Evolutionary conservation across 2,113 vertebrate genomes (phyloP).

Genomic region (Cygnus buccinator): DNA sequence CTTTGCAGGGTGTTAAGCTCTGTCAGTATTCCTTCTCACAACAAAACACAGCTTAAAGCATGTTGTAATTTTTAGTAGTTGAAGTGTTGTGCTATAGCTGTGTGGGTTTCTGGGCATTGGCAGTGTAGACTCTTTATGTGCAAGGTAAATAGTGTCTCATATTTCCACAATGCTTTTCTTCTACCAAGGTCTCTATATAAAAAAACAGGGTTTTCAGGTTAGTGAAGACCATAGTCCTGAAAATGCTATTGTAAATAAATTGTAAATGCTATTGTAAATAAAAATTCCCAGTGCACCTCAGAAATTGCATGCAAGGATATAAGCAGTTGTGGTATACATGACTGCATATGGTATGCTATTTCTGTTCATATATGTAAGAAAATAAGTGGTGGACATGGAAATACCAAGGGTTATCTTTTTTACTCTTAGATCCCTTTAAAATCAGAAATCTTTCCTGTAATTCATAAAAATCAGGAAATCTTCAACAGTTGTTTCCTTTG

Average conservation of each 20-base stretch:
- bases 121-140: not conserved
- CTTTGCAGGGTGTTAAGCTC: not conserved
- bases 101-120: not conserved
- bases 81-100: not conserved
- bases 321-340: not conserved
- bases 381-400: not conserved
- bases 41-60: not conserved
- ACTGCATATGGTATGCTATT: not conserved
- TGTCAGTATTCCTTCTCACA: not conserved
- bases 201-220: not conserved
- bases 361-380: not conserved
- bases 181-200: not conserved
- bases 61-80: not conserved
- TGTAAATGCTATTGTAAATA: not conserved
- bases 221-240: not conserved
- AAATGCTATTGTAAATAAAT: not conserved
- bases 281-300: not conserved
- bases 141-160: not conserved
- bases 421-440: not conserved
- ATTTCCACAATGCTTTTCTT: not conserved
- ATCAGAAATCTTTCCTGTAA: not conserved
- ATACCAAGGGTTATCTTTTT: not conserved
- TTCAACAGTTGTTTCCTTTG: not conserved
- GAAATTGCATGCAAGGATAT: not conserved
- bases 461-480: not conserved